Conservation (phyloP, 2,113 vertebrate species). For the Corvus hawaiiensis region DNA sequence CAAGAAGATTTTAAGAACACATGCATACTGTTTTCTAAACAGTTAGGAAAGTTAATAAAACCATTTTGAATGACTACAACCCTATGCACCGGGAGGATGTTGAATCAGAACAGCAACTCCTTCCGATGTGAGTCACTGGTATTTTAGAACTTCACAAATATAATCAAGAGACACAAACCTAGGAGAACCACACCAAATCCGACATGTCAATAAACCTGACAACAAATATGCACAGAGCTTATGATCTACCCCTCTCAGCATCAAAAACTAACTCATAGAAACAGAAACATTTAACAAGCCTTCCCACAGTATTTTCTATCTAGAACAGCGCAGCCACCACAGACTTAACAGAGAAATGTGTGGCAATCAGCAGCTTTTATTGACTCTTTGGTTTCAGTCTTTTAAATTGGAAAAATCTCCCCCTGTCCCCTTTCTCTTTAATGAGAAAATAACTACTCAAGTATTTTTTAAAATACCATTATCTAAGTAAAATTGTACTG, state of each 20-base stretch:
- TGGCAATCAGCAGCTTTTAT: not conserved
- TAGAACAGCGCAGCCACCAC: not conserved
- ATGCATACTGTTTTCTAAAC: not conserved
- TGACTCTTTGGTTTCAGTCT: not conserved
- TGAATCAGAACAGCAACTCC: not conserved
- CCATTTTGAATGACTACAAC: not conserved
- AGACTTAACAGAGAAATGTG: not conserved
- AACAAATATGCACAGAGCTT: not conserved
- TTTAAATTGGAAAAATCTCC: not conserved
- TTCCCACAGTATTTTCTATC: not conserved
- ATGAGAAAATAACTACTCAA: not conserved
- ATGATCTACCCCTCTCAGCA: not conserved
- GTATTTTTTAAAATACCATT: not conserved
- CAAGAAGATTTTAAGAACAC: not conserved
- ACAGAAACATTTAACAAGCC: not conserved
- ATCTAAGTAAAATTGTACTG: not conserved
- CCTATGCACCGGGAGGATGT: not conserved
- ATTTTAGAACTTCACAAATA: not conserved
- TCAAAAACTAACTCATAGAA: slow-evolving; percentile 11
- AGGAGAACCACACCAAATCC: not conserved
- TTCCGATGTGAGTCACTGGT: not conserved
- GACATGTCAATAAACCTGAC: not conserved
- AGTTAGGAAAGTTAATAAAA: not conserved
- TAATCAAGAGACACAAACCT: not conserved
- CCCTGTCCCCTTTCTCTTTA: not conserved